A percentile compares a stretch with the other conserved stretches of the same genome.
Evolutionary conservation across 2,113 vertebrate genomes (phyloP).

Genomic region (Pseudolaguvia tuberculata): DNA sequence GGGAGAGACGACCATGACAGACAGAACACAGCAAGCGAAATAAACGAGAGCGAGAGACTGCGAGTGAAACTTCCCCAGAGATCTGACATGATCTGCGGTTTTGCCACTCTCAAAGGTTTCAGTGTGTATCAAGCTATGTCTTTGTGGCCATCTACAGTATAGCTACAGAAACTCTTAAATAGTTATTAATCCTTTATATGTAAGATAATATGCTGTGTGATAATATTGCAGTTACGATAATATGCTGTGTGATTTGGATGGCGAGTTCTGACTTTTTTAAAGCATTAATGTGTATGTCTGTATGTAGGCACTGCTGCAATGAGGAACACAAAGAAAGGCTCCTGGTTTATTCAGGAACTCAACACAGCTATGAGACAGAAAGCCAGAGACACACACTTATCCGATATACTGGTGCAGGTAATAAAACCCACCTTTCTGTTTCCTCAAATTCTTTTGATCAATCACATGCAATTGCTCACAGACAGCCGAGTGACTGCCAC

Average conservation of each 20-base stretch:
- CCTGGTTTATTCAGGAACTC: constrained; percentile 93
- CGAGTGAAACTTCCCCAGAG: constrained; percentile 83
- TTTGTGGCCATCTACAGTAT: not conserved
- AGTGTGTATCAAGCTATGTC: constrained; percentile 33
- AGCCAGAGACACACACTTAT: constrained; percentile 82
- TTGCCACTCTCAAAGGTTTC: constrained; percentile 91
- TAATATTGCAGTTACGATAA: not conserved
- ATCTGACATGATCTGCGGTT: constrained; percentile 96
- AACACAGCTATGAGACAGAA: constrained; percentile 75
- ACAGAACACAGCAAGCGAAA: constrained; percentile 62
- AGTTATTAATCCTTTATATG: not conserved
- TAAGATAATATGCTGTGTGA: not conserved
- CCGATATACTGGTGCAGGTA: constrained; percentile 95
- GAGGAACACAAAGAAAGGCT: constrained; percentile 92
- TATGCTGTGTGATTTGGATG: not conserved
- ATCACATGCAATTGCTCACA: too few relatives aligned
- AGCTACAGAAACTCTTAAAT: too few relatives aligned
- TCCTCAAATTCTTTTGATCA: not conserved
- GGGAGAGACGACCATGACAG: constrained; percentile 68
- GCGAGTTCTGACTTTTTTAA: not conserved
- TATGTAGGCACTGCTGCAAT: constrained; percentile 86
- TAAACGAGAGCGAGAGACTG: constrained; percentile 62
- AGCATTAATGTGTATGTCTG: not conserved
- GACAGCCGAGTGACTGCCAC: not conserved
- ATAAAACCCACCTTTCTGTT: constrained; percentile 1